phyloP scores from a whole-genome alignment of 2,797 vertebrate genomes.

The Rhyacichthys aspro region DNA sequence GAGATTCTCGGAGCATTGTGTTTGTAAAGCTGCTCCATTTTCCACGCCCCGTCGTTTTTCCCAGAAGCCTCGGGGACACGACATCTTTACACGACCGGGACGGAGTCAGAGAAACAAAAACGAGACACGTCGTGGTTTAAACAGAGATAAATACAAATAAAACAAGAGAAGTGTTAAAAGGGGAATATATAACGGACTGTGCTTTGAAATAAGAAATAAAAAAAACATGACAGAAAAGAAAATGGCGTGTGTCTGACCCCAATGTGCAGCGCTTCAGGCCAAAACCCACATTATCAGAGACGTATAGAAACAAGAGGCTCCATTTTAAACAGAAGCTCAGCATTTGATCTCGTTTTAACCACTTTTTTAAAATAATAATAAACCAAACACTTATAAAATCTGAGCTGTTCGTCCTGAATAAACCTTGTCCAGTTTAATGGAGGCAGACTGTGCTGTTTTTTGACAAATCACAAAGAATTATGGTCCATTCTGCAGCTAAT shows the following conservation, averaged over 20 bases:
- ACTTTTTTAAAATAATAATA: no score
- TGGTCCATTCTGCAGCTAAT: no score
- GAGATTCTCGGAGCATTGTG: conserved; percentile 43
- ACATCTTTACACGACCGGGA: conserved; percentile 39
- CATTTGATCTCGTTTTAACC: no score
- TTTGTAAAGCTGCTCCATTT: conserved; percentile 52
- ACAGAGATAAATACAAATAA: neutral
- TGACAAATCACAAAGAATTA: no score
- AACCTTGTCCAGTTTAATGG: no score
- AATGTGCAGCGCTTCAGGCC: conserved; percentile 25
- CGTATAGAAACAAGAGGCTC: neutral
- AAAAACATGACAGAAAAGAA: no score
- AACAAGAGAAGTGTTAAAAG: no score
- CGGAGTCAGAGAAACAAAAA: neutral
- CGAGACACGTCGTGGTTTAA: no score
- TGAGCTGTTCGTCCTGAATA: no score
- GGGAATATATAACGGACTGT: neutral
- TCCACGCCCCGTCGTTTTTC: conserved; percentile 40
- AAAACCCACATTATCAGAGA: conserved; percentile 21
- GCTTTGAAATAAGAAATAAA: neutral
- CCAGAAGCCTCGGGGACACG: conserved; percentile 38
- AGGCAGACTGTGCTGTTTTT: no score
- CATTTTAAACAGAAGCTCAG: no score
- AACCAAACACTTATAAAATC: no score
- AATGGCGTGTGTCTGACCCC: conserved; percentile 28